These are phyloP conservation scores for Manis pentadactyla DNA, from an alignment of 2,797 vertebrate genomes.

Conservation along the genomic window DNA sequence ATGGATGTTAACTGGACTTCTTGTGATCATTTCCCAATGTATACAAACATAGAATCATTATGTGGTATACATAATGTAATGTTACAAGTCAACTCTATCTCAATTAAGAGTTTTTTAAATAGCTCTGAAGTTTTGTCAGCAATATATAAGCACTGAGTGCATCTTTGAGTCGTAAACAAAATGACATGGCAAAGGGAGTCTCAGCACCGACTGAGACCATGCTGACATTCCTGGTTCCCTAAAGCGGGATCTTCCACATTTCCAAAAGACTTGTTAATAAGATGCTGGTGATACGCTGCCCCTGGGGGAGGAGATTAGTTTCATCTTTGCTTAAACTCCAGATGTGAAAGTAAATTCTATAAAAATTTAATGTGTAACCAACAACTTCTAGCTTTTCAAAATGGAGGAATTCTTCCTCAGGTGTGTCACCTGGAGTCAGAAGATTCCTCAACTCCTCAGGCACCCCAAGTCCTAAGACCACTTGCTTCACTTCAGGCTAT, in stretches of 20 bases:
- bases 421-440: no score
- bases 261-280: neutral
- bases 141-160: neutral
- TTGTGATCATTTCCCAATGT: neutral
- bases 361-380: neutral
- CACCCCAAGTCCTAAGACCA: neutral
- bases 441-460: no score
- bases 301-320: neutral
- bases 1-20: neutral
- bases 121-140: neutral
- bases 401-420: neutral
- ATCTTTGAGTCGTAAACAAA: neutral
- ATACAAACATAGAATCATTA: neutral
- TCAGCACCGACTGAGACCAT: neutral
- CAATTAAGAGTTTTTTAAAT: neutral
- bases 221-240: neutral
- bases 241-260: neutral
- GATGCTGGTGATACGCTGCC: neutral
- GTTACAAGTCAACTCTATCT: neutral
- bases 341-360: neutral
- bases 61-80: neutral
- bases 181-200: neutral
- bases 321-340: neutral
- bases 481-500: neutral
- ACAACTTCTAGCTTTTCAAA: neutral